These are phyloP conservation scores for Misgurnus anguillicaudatus DNA, from an alignment of 2,113 vertebrate species.

Conservation along the genomic window DNA sequence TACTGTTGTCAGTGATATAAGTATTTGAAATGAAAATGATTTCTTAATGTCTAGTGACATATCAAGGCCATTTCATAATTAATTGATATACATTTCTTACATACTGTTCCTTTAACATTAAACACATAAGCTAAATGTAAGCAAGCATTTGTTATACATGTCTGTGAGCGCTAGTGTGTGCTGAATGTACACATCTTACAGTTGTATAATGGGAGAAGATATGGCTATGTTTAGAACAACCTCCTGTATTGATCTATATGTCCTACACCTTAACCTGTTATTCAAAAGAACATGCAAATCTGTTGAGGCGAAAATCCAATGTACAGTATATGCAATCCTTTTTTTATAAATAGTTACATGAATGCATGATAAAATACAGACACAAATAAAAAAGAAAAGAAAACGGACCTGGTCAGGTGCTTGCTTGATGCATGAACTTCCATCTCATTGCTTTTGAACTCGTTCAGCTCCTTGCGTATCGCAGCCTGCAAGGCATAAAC, in stretches of 20 bases:
- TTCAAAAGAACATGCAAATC: not conserved
- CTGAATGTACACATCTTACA: conserved; percentile 47
- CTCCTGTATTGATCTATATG: conserved; percentile 31
- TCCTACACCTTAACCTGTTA: not conserved
- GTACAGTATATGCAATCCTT: not conserved
- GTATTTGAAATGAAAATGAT: no score
- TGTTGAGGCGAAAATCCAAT: not conserved
- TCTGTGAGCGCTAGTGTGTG: conserved; percentile 50
- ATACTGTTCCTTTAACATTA: no score
- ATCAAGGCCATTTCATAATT: no score
- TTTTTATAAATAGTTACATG: not conserved
- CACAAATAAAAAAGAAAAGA: not conserved
- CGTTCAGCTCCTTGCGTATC: conserved; percentile 96
- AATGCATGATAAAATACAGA: not conserved
- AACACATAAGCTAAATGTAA: conserved; percentile 62
- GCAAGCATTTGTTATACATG: conserved; percentile 63
- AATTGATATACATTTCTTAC: no score
- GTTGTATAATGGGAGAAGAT: conserved; percentile 46
- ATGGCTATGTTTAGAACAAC: conserved; percentile 59
- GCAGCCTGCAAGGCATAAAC: conserved; percentile 79
- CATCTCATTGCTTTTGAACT: conserved; percentile 99
- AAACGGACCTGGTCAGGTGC: conserved; percentile 91
- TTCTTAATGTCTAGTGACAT: no score
- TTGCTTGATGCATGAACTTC: conserved; percentile 97
- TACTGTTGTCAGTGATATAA: no score